These are phyloP conservation scores for Phyllostomus discolor DNA, from an alignment of 2,113 vertebrate genomes.

Conservation along the genomic window DNA sequence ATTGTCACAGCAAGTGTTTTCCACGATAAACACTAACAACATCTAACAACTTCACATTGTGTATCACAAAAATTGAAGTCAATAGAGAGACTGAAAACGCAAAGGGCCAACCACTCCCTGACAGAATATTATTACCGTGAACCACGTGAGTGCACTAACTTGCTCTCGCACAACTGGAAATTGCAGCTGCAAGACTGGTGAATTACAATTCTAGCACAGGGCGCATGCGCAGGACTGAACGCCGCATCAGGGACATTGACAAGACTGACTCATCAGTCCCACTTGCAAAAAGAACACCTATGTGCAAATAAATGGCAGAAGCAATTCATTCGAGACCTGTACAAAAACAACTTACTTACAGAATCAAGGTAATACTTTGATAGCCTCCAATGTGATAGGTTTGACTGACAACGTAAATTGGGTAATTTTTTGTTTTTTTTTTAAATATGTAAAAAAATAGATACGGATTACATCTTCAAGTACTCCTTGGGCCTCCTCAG, in stretches of 20 bases:
- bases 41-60: background rate
- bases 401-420: background rate
- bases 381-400: background rate
- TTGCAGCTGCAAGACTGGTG: rapidly evolving
- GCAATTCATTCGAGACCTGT: background rate
- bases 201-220: background rate
- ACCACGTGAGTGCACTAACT: rapidly evolving
- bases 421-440: background rate
- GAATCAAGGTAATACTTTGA: background rate
- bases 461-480: background rate
- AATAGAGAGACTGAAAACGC: background rate
- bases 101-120: background rate
- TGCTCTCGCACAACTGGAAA: background rate
- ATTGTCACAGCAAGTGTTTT: background rate
- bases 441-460: background rate
- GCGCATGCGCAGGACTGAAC: background rate
- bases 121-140: rapidly evolving
- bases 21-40: background rate
- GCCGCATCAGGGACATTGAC: background rate
- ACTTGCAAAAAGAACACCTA: background rate
- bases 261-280: background rate
- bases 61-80: background rate
- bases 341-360: background rate
- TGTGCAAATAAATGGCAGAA: background rate
- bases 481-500: background rate